Evolutionary conservation across 2,888 invertebrate genomes (phyloP).

Genomic region (Lasioglossum morio): DNA sequence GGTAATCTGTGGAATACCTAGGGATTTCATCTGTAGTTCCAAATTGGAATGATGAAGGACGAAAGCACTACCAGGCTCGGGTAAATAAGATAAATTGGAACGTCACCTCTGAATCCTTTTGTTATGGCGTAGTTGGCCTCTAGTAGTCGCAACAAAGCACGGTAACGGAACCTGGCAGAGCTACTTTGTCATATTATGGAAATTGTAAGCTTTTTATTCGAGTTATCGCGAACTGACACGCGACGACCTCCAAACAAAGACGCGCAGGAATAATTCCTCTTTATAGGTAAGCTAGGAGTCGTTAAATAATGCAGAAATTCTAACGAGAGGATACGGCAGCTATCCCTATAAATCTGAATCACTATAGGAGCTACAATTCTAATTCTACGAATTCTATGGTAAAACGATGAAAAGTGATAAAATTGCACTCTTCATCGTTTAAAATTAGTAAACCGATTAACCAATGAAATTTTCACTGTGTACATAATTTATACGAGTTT

Average conservation of each 20-base stretch:
- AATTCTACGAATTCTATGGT: too few species aligned
- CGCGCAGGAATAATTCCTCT: background rate
- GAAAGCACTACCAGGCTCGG: background rate
- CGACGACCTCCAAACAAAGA: background rate
- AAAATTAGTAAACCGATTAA: too few species aligned
- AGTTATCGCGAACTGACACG: background rate
- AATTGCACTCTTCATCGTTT: too few species aligned
- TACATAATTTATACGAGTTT: too few species aligned
- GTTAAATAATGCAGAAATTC: background rate
- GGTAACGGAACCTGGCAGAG: background rate
- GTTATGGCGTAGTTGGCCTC: background rate
- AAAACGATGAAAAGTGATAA: too few species aligned
- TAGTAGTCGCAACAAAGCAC: background rate
- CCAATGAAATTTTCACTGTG: too few species aligned
- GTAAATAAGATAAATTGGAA: background rate
- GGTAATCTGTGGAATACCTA: background rate
- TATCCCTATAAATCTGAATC: too few species aligned
- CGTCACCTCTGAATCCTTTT: background rate
- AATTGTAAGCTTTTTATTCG: background rate
- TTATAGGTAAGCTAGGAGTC: background rate
- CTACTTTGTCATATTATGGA: constrained; percentile 1
- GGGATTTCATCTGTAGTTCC: background rate
- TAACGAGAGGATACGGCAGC: background rate
- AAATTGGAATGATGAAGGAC: background rate
- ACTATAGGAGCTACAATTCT: too few species aligned